A percentile compares a stretch with the other conserved stretches of the same genome.
phyloP scores from a whole-genome alignment of 2,888 invertebrate species.

The Pemphredon lugubris region DNA sequence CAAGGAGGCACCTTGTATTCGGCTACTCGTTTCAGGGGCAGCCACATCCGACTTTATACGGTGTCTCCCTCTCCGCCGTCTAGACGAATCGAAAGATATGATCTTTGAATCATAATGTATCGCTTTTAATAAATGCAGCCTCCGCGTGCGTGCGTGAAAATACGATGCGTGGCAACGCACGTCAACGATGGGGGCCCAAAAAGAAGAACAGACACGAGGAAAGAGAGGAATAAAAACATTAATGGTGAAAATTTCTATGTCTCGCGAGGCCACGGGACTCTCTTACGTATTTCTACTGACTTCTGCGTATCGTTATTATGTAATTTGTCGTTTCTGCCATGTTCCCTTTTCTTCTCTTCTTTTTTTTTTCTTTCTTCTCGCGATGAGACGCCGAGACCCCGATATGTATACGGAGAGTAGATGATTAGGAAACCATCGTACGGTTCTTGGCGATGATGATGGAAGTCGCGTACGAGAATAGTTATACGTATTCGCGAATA shows the following conservation, averaged over 20 bases:
- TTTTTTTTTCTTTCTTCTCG: no score
- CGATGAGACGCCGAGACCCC: conserved; percentile 6
- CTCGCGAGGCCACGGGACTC: no score
- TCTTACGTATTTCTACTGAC: no score
- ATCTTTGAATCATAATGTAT: conserved; percentile 80
- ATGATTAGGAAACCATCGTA: not conserved
- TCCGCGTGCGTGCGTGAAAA: conserved; percentile 66
- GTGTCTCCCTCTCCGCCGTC: conserved; percentile 76
- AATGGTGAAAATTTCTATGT: not conserved
- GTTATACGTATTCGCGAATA: not conserved
- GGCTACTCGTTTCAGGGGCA: conserved; percentile 68
- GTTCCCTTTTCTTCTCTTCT: not conserved
- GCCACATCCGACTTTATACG: conserved; percentile 75
- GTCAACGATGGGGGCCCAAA: conserved; percentile 47
- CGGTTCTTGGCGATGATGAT: not conserved
- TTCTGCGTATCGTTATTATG: no score
- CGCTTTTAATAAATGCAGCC: conserved; percentile 76
- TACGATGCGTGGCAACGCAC: conserved; percentile 63
- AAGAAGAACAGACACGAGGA: conserved; percentile 28
- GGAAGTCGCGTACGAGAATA: not conserved
- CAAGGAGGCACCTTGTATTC: conserved; percentile 63
- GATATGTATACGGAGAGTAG: conserved; percentile 9
- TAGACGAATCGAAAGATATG: conserved; percentile 79
- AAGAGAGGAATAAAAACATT: not conserved
- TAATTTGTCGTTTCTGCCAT: not conserved